A percentile compares a stretch with the other conserved stretches of the same genome.
Conservation (phyloP, 2,888 invertebrate species). For the Cerastis leucographa region DNA sequence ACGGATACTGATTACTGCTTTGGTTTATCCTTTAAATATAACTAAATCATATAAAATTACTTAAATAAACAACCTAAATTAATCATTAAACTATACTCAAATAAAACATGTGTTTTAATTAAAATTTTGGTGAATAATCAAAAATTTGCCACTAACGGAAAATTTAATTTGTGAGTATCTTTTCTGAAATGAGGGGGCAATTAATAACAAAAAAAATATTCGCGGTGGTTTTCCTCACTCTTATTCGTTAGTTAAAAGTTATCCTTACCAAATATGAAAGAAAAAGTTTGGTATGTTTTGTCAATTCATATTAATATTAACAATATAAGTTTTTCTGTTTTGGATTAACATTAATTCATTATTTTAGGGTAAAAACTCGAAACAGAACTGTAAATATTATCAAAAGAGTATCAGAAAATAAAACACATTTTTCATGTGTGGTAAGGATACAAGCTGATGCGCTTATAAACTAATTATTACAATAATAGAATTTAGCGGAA, state of each 20-base stretch:
- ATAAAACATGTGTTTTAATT: constrained; percentile 14
- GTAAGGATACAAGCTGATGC: constrained; percentile 34
- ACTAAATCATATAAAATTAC: constrained; percentile 37
- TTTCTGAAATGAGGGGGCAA: not conserved
- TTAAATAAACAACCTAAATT: constrained; percentile 62
- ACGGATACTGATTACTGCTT: constrained; percentile 91
- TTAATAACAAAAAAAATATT: constrained; percentile 36
- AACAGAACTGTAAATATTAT: not conserved
- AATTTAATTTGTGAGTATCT: not conserved
- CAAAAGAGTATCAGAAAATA: not conserved
- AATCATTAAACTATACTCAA: constrained; percentile 50
- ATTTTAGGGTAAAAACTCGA: not conserved
- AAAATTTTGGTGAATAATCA: not conserved
- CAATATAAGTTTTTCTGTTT: not conserved
- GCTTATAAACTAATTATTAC: constrained; percentile 28
- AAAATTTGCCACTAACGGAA: not conserved
- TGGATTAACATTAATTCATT: too few species aligned
- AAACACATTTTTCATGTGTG: constrained; percentile 2
- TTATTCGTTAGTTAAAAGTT: constrained; percentile 49
- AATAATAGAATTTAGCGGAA: constrained; percentile 71
- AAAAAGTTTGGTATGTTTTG: constrained; percentile 9
- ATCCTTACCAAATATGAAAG: constrained; percentile 47
- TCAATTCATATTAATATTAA: not conserved
- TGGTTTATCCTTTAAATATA: constrained; percentile 82
- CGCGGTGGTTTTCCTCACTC: constrained; percentile 79